These are phyloP conservation scores for Clarias laeviceps DNA, from an alignment of 2,797 vertebrate genomes.

Conservation along the genomic window DNA sequence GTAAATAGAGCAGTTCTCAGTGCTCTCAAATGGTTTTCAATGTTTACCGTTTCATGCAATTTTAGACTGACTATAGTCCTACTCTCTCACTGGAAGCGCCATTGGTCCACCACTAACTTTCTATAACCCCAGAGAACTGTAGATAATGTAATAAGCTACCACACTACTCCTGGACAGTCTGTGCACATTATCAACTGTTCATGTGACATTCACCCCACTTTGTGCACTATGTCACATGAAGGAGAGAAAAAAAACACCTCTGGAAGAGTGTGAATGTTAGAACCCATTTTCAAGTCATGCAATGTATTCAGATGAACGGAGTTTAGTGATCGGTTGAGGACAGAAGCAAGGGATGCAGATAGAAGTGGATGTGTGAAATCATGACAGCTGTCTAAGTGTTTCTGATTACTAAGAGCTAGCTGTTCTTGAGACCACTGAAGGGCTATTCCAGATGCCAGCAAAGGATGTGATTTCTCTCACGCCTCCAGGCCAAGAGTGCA, in stretches of 20 bases:
- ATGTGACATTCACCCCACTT: background rate
- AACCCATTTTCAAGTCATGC: slow-evolving; percentile 38
- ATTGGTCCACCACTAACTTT: slow-evolving; percentile 22
- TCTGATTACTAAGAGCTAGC: slow-evolving; percentile 47
- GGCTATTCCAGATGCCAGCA: slow-evolving; percentile 17
- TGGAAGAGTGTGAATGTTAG: slow-evolving; percentile 27
- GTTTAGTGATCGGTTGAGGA: background rate
- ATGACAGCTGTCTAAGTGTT: slow-evolving; percentile 37
- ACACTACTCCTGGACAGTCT: background rate
- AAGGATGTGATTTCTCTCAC: slow-evolving; percentile 37
- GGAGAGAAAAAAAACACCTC: background rate
- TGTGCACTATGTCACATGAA: background rate
- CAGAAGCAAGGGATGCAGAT: slow-evolving; percentile 3
- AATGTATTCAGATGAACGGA: background rate
- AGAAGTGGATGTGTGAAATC: slow-evolving; percentile 32
- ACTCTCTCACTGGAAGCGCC: background rate
- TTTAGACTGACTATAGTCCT: background rate
- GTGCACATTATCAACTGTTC: slow-evolving; percentile 40
- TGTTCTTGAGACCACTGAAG: slow-evolving; percentile 29
- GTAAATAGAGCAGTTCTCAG: background rate
- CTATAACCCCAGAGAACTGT: slow-evolving; percentile 1
- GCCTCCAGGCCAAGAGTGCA: slow-evolving; percentile 30
- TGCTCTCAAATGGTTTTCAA: too few relatives aligned
- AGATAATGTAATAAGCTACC: slow-evolving; percentile 21
- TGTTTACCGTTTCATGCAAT: background rate